Percentiles rank a stretch among this genome's conserved stretches.
Conservation (phyloP, 1,140 invertebrate genomes). For the Varroa destructor region DNA sequence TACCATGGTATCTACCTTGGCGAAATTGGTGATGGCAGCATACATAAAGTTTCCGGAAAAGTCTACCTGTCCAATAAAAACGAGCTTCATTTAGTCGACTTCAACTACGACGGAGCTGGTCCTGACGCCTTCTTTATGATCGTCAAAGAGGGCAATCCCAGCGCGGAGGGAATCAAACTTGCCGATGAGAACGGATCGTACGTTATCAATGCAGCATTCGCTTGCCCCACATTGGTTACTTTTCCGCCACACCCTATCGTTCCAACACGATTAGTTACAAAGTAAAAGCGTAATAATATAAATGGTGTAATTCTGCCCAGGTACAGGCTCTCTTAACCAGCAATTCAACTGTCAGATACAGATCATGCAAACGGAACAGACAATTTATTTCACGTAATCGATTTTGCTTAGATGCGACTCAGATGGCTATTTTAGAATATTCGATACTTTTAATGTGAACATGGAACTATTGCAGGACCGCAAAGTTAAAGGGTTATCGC, state of each 20-base stretch:
- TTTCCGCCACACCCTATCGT: background rate
- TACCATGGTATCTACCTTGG: constrained; percentile 15
- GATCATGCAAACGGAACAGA: too few species aligned
- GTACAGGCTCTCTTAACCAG: too few species aligned
- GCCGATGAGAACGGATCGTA: constrained; percentile 13
- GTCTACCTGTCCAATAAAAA: constrained; percentile 25
- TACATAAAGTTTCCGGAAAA: constrained; percentile 7
- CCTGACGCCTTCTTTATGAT: constrained; percentile 26
- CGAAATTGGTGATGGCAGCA: constrained; percentile 6
- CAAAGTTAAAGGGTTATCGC: constrained; percentile 4
- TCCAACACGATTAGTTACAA: too few species aligned
- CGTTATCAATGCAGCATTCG: background rate
- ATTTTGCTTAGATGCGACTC: too few species aligned
- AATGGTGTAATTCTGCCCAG: too few species aligned
- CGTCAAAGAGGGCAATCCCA: constrained; percentile 25
- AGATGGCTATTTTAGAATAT: too few species aligned
- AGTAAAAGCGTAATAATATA: too few species aligned
- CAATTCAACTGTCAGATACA: too few species aligned
- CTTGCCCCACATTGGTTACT: background rate
- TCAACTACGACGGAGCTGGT: constrained; percentile 23
- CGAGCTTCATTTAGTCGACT: constrained; percentile 8
- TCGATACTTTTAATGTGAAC: background rate
- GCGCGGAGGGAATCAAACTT: constrained; percentile 14
- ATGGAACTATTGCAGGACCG: constrained; percentile 10
- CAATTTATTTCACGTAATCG: too few species aligned